Percentiles rank a stretch among this genome's conserved stretches.
phyloP scores from a whole-genome alignment of 2,888 invertebrate species.

The Siphonodentalium dalli region DNA sequence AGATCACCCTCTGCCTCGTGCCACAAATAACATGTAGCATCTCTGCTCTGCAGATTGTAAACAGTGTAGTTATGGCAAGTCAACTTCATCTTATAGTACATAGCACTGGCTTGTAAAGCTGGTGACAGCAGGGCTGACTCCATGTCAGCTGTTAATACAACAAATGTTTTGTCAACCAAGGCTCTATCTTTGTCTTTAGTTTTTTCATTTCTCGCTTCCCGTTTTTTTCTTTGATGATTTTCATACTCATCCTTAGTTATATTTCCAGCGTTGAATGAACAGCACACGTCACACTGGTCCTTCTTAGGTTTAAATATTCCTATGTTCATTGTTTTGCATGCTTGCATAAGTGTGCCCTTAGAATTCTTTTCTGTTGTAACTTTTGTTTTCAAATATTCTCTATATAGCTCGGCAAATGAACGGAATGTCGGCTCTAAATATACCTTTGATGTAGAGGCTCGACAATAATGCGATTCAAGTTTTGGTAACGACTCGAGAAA shows the following conservation, averaged over 20 bases:
- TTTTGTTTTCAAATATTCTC: background rate
- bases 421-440: slow-evolving; percentile 23
- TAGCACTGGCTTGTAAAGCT: slow-evolving; percentile 16
- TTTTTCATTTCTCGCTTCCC: slow-evolving; percentile 10
- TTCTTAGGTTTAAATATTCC: slow-evolving; percentile 16
- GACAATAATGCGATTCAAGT: slow-evolving; percentile 27
- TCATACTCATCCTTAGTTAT: slow-evolving; percentile 17
- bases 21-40: slow-evolving; percentile 24
- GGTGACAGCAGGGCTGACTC: slow-evolving; percentile 21
- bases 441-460: slow-evolving; percentile 13
- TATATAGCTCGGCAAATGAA: slow-evolving; percentile 10
- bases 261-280: slow-evolving; percentile 10
- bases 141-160: slow-evolving; percentile 19
- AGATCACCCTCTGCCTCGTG: slow-evolving; percentile 19
- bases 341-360: slow-evolving; percentile 7
- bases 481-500: slow-evolving; percentile 14
- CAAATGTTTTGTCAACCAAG: background rate
- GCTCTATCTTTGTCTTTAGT: slow-evolving; percentile 9
- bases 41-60: slow-evolving; percentile 10
- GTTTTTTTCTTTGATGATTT: slow-evolving; percentile 9
- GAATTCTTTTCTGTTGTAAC: background rate
- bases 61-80: slow-evolving; percentile 24
- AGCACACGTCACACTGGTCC: slow-evolving; percentile 22
- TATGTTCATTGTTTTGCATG: slow-evolving; percentile 14
- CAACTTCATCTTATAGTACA: slow-evolving; percentile 21